phyloP scores from a whole-genome alignment of 2,888 invertebrate genomes.

The Megalurothrips usitatus region DNA sequence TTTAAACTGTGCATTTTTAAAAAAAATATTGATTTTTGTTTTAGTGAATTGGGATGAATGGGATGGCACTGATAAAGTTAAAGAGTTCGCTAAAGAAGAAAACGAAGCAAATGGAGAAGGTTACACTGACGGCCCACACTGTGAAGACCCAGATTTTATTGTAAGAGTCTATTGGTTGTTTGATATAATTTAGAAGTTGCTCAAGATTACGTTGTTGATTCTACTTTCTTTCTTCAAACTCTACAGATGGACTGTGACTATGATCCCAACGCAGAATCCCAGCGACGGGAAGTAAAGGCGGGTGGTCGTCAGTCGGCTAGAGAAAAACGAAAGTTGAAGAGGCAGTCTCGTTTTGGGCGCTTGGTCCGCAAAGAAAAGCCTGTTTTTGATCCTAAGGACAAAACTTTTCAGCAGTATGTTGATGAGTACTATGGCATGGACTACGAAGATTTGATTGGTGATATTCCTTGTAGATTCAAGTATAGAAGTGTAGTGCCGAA shows the following conservation, averaged over 20 bases:
- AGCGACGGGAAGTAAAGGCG: slow-evolving; percentile 55
- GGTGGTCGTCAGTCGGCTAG: slow-evolving; percentile 54
- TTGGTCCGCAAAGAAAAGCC: slow-evolving; percentile 69
- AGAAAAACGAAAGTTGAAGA: slow-evolving; percentile 57
- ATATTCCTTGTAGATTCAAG: slow-evolving; percentile 86
- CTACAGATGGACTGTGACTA: slow-evolving; percentile 84
- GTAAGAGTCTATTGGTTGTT: slow-evolving; percentile 46
- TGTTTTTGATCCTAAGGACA: slow-evolving; percentile 70
- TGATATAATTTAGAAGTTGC: slow-evolving; percentile 22
- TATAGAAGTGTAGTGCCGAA: slow-evolving; percentile 86
- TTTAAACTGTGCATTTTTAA: slow-evolving; percentile 35
- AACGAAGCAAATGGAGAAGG: slow-evolving; percentile 40
- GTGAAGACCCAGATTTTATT: slow-evolving; percentile 78
- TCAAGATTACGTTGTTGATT: slow-evolving; percentile 31
- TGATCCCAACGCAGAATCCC: slow-evolving; percentile 52
- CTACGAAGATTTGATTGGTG: slow-evolving; percentile 92
- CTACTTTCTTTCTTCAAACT: slow-evolving; percentile 37
- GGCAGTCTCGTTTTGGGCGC: slow-evolving; percentile 40
- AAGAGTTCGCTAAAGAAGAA: slow-evolving; percentile 27
- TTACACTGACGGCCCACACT: slow-evolving; percentile 51
- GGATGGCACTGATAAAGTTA: slow-evolving; percentile 1
- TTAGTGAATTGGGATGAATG: slow-evolving; percentile 62
- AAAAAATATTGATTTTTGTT: slow-evolving; percentile 40
- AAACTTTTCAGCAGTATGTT: slow-evolving; percentile 79
- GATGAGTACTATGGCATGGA: slow-evolving; percentile 94